Conservation (phyloP, 2,888 invertebrate genomes). For the Elaeidobius kamerunicus region DNA sequence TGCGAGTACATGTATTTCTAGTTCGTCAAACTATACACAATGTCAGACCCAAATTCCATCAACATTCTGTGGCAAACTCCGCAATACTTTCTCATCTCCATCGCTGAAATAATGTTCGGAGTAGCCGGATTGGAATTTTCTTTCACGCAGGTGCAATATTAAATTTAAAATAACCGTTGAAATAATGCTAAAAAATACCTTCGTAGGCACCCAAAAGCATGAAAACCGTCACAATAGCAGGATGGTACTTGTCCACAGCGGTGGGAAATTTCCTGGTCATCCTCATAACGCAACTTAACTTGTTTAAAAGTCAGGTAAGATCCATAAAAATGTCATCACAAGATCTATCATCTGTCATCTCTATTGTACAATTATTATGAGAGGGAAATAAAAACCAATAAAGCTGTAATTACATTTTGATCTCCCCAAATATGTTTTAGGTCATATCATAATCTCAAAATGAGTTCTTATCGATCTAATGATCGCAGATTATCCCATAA, state of each 20-base stretch:
- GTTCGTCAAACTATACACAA: slow-evolving; percentile 57
- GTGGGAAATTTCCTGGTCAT: slow-evolving; percentile 79
- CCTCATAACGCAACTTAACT: slow-evolving; percentile 63
- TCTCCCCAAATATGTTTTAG: too few relatives aligned
- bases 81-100: slow-evolving; percentile 75
- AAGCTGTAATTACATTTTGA: too few relatives aligned
- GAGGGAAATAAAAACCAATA: too few relatives aligned
- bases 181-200: neutral
- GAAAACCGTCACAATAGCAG: slow-evolving; percentile 80
- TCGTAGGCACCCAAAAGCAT: slow-evolving; percentile 72
- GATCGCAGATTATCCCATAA: too few relatives aligned
- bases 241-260: slow-evolving; percentile 81
- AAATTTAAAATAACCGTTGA: neutral
- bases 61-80: slow-evolving; percentile 73
- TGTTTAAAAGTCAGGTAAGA: slow-evolving; percentile 64
- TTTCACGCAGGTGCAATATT: slow-evolving; percentile 77
- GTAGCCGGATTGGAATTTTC: slow-evolving; percentile 81
- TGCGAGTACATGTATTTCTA: too few relatives aligned
- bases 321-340: too few relatives aligned
- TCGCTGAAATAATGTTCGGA: slow-evolving; percentile 80
- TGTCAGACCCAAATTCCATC: slow-evolving; percentile 63
- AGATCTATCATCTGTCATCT: too few relatives aligned
- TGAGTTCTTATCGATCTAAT: too few relatives aligned
- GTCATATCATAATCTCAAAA: too few relatives aligned
- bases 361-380: too few relatives aligned